Base-by-base conservation (phyloP, 2,797 vertebrate genomes). In the Natrix natrix region DNA sequence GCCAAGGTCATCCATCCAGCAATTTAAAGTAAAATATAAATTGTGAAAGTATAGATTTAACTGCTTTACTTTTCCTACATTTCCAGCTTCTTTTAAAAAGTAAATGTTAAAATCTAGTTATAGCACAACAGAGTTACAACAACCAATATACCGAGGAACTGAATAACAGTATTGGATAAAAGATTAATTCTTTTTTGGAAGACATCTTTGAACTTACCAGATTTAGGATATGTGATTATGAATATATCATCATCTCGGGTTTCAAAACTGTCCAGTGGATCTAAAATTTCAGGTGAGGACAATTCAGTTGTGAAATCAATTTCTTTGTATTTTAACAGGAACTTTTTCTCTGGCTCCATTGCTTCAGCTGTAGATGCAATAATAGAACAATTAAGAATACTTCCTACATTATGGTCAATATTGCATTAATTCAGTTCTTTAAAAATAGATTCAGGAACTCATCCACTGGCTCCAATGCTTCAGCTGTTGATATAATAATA, bases 201-300 rank as follows among this genome's bases (percentile, higher is more conserved):
- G 20, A 57, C 16, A 10, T 57, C 17, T 87, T 56, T n/a, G 20
- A 8, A 4, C 92, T 91, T 94, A 96, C 95, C 95, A 54, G 95
- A 96, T 90, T 95, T 96, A 88, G 95, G 95, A 92, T 92, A 95
- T 37, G 94, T 95, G 28, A 93, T 74, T n/a, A 94, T 20, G 91
- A 93, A 93, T 13, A 95, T 91, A 93, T 96, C 95, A 89, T 57
- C 91, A 17, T 97, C 95, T 86, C 94, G 95, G 61, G 96, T 89
- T 95, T 97, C 93, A 93, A 95, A 96, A 52, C 96, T 60, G 8
- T 96, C 92, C 69, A 96, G 28, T 16, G 92, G 17, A 94, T 93
- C 92, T 69, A 97, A 0, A 91, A 12, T 91, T 96, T 94, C 4
- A 52, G 7, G 10, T 37, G 92, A 28, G 60, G 60, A 10, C 0